phyloP scores from a whole-genome alignment of 2,888 invertebrate genomes.

The Andrena hattorfiana region DNA sequence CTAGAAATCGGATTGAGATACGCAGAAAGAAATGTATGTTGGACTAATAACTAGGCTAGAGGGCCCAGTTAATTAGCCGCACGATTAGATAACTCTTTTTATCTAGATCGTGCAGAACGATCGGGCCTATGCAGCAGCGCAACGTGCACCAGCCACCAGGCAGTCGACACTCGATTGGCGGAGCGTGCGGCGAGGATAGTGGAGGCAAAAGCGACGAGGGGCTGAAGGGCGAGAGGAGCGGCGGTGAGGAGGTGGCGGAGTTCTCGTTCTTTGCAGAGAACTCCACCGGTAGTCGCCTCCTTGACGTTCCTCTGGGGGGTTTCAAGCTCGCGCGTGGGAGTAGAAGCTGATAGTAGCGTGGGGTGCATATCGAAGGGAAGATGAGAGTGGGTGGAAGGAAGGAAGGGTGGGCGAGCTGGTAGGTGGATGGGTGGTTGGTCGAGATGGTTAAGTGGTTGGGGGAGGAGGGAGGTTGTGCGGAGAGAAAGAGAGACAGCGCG shows the following conservation, averaged over 20 bases:
- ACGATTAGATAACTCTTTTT: conserved; percentile 54
- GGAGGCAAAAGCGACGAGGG: conserved; percentile 59
- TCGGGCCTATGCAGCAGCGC: conserved; percentile 51
- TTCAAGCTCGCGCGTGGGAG: conserved; percentile 71
- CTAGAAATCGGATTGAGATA: background rate
- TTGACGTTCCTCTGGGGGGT: conserved; percentile 74
- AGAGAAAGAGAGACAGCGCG: conserved; percentile 24
- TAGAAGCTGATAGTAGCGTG: conserved; percentile 73
- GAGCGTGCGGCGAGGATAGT: conserved; percentile 54
- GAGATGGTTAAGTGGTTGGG: conserved; percentile 56
- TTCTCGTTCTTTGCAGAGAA: conserved; percentile 69
- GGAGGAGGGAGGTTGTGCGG: conserved; percentile 13
- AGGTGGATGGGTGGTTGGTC: conserved; percentile 51
- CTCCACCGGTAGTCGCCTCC: conserved; percentile 73
- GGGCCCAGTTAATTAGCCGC: conserved; percentile 55
- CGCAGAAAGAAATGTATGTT: conserved; percentile 29
- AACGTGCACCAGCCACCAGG: conserved; percentile 50
- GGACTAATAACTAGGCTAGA: conserved; percentile 29
- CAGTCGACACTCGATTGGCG: conserved; percentile 65
- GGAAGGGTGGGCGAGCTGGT: conserved; percentile 45
- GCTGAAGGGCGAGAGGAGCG: conserved; percentile 21
- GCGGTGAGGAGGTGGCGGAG: conserved; percentile 52
- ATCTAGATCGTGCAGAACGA: conserved; percentile 57
- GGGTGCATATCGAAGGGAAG: conserved; percentile 76
- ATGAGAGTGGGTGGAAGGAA: conserved; percentile 68